Evolutionary conservation across 2,797 vertebrate genomes (phyloP).

Genomic region (Pipistrellus kuhlii): DNA sequence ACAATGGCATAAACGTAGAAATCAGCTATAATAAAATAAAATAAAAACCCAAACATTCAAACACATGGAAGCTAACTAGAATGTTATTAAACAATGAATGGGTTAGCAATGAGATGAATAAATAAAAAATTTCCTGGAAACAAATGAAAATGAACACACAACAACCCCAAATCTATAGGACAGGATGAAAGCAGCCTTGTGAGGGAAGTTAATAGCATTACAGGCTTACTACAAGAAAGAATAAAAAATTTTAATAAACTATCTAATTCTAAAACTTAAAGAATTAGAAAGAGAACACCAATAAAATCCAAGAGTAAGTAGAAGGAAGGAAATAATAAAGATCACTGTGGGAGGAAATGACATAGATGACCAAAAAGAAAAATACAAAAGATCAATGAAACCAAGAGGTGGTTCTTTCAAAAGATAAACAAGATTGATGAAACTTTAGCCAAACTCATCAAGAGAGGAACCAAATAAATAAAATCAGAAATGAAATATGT

Average conservation of each 20-base stretch:
- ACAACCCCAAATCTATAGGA: background rate
- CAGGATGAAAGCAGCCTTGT: background rate
- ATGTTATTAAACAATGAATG: background rate
- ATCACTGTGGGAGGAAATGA: background rate
- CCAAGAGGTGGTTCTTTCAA: background rate
- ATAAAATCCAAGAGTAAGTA: background rate
- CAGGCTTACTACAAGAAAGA: background rate
- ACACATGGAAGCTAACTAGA: background rate
- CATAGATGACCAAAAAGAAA: background rate
- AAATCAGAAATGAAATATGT: too few relatives aligned
- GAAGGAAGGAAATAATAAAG: too few relatives aligned
- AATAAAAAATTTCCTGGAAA: background rate
- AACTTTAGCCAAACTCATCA: background rate
- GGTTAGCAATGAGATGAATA: background rate
- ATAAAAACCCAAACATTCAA: background rate
- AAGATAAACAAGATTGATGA: background rate
- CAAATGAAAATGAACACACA: background rate
- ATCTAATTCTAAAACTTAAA: too few relatives aligned
- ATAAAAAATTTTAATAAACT: background rate
- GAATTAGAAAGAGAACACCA: background rate
- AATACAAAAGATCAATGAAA: conserved; percentile 7
- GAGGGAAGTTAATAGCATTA: background rate
- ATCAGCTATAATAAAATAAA: background rate
- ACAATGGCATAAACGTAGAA: background rate
- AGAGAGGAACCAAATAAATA: background rate